Conservation (phyloP, 2,888 invertebrate species). For the Coecobrya sp. region DNA sequence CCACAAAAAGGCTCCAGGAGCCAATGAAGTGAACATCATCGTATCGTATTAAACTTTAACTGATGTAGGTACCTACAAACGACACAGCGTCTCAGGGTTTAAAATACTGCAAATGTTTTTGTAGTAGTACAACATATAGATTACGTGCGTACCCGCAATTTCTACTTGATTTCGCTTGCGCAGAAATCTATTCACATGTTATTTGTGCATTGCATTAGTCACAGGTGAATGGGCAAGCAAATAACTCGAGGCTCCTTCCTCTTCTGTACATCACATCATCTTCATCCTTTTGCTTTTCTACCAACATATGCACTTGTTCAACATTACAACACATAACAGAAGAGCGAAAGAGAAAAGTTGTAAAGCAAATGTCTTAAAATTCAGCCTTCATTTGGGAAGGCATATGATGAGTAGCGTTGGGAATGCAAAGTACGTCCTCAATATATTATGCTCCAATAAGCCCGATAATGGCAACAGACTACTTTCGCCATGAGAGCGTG, state of each 20-base stretch:
- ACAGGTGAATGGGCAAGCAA: constrained; percentile 73
- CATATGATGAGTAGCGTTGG: not conserved
- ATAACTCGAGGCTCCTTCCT: constrained; percentile 68
- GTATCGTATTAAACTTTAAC: not conserved
- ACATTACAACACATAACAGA: not conserved
- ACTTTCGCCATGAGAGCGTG: not conserved
- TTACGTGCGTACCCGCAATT: not conserved
- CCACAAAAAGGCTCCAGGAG: constrained; percentile 7
- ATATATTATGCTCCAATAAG: constrained; percentile 40
- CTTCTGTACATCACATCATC: not conserved
- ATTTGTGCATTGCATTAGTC: constrained; percentile 71
- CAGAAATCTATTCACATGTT: constrained; percentile 7
- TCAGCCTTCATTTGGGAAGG: not conserved
- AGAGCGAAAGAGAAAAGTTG: constrained; percentile 11
- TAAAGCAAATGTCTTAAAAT: not conserved
- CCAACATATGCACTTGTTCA: not conserved
- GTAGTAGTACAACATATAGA: not conserved
- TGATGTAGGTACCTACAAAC: not conserved
- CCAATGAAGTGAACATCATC: constrained; percentile 42
- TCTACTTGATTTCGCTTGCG: constrained; percentile 14
- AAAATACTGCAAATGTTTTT: constrained; percentile 1
- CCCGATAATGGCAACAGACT: not conserved
- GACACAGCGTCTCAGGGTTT: not conserved
- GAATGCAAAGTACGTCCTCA: constrained; percentile 7
- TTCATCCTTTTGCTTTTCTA: not conserved